Percentiles rank a stretch among this genome's conserved stretches.
phyloP scores from a whole-genome alignment of 2,888 invertebrate genomes.

The Agrochola macilenta region DNA sequence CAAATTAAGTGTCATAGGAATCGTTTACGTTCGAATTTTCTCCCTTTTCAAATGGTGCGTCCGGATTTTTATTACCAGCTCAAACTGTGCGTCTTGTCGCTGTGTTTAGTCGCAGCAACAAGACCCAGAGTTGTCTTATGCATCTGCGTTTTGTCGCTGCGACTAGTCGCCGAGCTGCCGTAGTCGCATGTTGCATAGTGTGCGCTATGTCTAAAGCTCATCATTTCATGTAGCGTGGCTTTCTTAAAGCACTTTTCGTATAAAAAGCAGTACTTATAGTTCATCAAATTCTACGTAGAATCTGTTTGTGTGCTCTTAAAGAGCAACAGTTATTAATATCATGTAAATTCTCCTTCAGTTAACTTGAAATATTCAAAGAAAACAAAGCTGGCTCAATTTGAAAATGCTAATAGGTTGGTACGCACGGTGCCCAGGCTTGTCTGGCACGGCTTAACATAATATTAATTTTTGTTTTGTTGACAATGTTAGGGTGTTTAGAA shows the following conservation, averaged over 20 bases:
- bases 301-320: not conserved
- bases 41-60: constrained; percentile 16
- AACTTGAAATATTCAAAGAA: constrained; percentile 54
- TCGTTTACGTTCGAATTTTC: constrained; percentile 22
- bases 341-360: constrained; percentile 54
- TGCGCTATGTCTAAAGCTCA: not conserved
- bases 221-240: constrained; percentile 3
- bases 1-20: constrained; percentile 35
- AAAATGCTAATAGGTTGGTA: constrained; percentile 63
- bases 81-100: too few relatives aligned
- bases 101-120: too few relatives aligned
- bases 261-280: not conserved
- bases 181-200: too few relatives aligned
- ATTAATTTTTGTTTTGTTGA: constrained; percentile 33
- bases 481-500: constrained; percentile 9
- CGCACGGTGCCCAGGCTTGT: constrained; percentile 22
- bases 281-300: not conserved
- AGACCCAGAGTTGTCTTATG: too few relatives aligned
- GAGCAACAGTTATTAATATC: constrained; percentile 33
- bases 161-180: too few relatives aligned
- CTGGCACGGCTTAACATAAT: constrained; percentile 48
- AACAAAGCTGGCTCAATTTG: constrained; percentile 55
- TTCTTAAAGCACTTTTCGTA: not conserved
- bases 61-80: constrained; percentile 5
- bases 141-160: too few relatives aligned